phyloP scores from a whole-genome alignment of 2,888 invertebrate species.

The Tetranychus truncatus region DNA sequence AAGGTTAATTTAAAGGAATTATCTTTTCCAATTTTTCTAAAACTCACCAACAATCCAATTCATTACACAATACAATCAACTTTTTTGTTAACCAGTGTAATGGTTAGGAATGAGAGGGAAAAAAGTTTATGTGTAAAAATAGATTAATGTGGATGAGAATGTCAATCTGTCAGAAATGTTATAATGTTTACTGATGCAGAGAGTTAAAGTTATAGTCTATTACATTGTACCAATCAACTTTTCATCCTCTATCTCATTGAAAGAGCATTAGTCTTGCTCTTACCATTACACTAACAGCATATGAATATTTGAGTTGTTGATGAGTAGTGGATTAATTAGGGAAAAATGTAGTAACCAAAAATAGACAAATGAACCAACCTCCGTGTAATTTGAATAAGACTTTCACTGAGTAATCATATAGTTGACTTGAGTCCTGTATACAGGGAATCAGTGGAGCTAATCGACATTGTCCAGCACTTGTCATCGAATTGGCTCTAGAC shows the following conservation, averaged over 20 bases:
- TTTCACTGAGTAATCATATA: slow-evolving; percentile 91
- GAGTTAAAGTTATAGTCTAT: too few relatives aligned
- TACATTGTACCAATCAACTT: too few relatives aligned
- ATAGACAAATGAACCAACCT: slow-evolving; percentile 32
- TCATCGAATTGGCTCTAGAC: slow-evolving; percentile 90
- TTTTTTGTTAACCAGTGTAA: not conserved
- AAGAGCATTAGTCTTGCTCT: not conserved
- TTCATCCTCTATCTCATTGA: not conserved
- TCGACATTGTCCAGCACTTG: slow-evolving; percentile 84
- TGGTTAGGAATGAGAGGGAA: not conserved
- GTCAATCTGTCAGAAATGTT: not conserved
- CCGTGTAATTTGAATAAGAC: slow-evolving; percentile 85
- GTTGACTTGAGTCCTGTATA: slow-evolving; percentile 81
- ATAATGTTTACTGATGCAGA: not conserved
- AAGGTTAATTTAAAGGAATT: not conserved
- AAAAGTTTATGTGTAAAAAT: not conserved
- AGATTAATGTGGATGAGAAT: not conserved
- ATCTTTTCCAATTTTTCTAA: not conserved
- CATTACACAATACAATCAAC: not conserved
- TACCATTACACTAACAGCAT: too few relatives aligned
- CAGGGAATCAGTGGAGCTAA: slow-evolving; percentile 84
- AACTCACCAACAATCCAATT: not conserved
- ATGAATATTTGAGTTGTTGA: too few relatives aligned
- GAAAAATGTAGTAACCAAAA: not conserved
- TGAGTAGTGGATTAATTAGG: not conserved